These are phyloP conservation scores for Nothocercus julius DNA, from an alignment of 2,113 vertebrate genomes.

Conservation along the genomic window DNA sequence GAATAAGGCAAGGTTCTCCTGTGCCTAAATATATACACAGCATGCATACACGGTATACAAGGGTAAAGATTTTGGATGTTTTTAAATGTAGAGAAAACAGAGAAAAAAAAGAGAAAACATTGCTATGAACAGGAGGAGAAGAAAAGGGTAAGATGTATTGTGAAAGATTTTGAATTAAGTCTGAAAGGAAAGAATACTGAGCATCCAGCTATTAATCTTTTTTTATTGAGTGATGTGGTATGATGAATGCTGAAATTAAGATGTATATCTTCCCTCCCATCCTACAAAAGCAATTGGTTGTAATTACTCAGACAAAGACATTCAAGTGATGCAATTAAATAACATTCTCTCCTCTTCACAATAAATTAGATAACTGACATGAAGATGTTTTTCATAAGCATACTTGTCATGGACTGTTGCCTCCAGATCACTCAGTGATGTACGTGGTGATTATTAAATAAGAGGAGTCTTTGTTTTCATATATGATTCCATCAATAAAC, in stretches of 20 bases:
- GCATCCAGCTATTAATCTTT: fast-evolving
- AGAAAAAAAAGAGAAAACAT: no score
- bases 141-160: neutral
- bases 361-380: neutral
- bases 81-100: no score
- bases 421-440: neutral
- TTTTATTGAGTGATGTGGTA: neutral
- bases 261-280: neutral
- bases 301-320: neutral
- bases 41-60: neutral
- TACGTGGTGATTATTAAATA: neutral
- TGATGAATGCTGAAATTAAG: neutral
- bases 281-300: neutral
- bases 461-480: neutral
- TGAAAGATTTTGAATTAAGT: neutral
- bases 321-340: neutral
- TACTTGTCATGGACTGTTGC: neutral
- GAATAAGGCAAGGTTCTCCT: neutral
- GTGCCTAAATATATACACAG: neutral
- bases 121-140: neutral
- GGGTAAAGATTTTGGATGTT: neutral
- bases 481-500: neutral
- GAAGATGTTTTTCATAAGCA: neutral
- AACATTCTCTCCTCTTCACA: neutral
- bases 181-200: neutral